Percentiles rank a stretch among this genome's conserved stretches.
These are phyloP conservation scores for Hyperopisus bebe DNA, from an alignment of 2,113 vertebrate species.

Conservation along the genomic window DNA sequence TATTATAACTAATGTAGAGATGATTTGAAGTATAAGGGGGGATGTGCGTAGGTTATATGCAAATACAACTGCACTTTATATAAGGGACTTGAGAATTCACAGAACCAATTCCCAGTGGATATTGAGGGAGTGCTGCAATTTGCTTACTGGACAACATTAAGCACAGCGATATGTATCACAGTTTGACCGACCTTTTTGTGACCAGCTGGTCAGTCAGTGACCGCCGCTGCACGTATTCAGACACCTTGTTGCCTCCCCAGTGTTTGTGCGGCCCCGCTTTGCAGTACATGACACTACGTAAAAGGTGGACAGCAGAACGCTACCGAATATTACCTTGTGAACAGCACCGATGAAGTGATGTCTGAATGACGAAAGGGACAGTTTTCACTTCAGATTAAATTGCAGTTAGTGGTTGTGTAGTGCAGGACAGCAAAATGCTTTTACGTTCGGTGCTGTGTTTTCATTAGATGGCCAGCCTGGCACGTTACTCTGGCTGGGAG, in stretches of 20 bases:
- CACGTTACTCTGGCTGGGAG: neutral
- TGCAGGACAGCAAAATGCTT: neutral
- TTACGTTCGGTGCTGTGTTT: neutral
- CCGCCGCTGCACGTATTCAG: neutral
- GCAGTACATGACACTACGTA: neutral
- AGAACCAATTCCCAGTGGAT: neutral
- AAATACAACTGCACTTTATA: neutral
- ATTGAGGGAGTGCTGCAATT: neutral
- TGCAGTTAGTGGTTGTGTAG: neutral
- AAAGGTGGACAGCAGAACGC: neutral
- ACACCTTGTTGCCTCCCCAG: neutral
- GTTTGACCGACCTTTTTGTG: neutral
- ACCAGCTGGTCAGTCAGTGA: neutral
- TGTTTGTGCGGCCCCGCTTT: neutral
- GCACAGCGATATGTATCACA: neutral
- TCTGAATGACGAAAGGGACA: neutral
- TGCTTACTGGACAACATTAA: neutral
- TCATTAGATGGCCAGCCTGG: neutral
- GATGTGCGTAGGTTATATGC: neutral
- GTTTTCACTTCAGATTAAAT: neutral
- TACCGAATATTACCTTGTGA: neutral
- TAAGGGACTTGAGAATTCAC: neutral
- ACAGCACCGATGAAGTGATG: neutral
- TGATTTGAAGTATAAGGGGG: neutral
- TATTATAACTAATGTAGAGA: neutral